A percentile compares a stretch with the other conserved stretches of the same genome.
These are phyloP conservation scores for Heterocephalus glaber DNA, from an alignment of 2,113 vertebrate species.

Conservation along the genomic window DNA sequence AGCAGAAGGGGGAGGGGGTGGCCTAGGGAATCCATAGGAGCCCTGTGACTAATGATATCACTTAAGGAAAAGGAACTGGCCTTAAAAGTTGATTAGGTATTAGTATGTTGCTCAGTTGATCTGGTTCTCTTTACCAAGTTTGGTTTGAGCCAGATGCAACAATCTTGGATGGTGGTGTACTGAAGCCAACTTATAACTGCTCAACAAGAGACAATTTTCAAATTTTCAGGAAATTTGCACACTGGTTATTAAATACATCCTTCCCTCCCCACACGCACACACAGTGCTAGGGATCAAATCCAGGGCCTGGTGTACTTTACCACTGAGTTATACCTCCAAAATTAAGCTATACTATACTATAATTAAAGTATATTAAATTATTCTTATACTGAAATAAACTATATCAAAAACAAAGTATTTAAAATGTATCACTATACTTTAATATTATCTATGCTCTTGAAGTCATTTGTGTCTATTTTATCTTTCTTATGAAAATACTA, in stretches of 20 bases:
- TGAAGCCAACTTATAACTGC: background rate
- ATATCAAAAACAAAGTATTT: constrained; percentile 19
- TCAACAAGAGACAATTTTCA: background rate
- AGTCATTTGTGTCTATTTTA: background rate
- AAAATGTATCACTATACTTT: constrained; percentile 16
- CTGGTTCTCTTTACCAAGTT: constrained; percentile 15
- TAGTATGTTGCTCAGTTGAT: background rate
- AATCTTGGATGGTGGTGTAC: background rate
- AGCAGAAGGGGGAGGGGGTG: background rate
- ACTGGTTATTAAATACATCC: background rate
- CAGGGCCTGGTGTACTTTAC: background rate
- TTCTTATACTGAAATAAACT: constrained; percentile 23
- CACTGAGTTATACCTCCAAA: background rate
- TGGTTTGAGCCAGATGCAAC: background rate
- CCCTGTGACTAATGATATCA: background rate
- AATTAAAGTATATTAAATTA: constrained; percentile 24
- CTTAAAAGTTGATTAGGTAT: background rate
- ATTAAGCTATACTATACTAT: background rate
- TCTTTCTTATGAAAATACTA: background rate
- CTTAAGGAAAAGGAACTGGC: background rate
- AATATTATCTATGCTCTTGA: background rate
- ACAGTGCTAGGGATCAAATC: background rate
- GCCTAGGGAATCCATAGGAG: background rate
- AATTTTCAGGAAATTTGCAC: constrained; percentile 34
- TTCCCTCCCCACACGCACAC: background rate